phyloP scores from a whole-genome alignment of 2,113 vertebrate species.

The Camelus dromedarius region DNA sequence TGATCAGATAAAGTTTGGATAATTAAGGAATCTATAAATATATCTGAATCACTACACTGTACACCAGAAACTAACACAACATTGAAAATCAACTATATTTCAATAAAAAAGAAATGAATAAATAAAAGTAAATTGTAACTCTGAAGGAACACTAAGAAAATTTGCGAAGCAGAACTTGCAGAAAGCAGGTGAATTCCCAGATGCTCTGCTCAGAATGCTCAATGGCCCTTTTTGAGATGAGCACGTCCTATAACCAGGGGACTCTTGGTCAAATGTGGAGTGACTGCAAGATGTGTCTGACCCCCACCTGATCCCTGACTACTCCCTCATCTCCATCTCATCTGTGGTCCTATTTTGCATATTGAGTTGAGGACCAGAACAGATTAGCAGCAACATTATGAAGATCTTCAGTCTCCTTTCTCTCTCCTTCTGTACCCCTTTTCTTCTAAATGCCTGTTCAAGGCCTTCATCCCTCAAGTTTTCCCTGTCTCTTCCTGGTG shows the following conservation, averaged over 20 bases:
- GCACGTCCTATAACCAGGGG: background rate
- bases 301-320: background rate
- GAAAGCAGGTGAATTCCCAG: background rate
- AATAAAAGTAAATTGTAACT: slow-evolving; percentile 5
- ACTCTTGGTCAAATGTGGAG: slow-evolving; percentile 12
- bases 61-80: too few species aligned
- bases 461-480: background rate
- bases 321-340: background rate
- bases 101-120: too few species aligned
- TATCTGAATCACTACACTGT: background rate
- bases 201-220: background rate
- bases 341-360: background rate
- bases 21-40: slow-evolving; percentile 28
- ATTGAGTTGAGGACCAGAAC: background rate
- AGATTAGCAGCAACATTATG: background rate
- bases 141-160: background rate
- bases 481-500: background rate
- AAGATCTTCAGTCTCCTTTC: background rate
- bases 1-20: background rate
- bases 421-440: background rate
- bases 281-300: background rate
- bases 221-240: background rate
- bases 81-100: too few species aligned
- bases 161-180: slow-evolving; percentile 13
- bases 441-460: background rate